Conservation (phyloP, 2,797 vertebrate species). For the Molossus alvarezi region DNA sequence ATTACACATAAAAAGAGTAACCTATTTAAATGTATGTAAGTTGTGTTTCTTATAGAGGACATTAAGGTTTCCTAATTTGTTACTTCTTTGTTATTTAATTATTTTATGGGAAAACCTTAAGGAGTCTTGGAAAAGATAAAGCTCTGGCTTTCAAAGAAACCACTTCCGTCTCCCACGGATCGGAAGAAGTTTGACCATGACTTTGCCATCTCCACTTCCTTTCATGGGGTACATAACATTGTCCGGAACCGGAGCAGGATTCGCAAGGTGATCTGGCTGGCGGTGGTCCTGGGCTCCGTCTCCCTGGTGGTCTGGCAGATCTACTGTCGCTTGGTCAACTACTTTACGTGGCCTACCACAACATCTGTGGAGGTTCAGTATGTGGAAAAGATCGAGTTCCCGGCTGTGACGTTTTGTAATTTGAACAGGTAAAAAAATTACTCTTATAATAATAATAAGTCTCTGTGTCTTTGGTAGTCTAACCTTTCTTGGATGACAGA, state of each 20-base stretch:
- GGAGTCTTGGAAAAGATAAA: conserved; percentile 87
- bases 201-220: conserved; percentile 90
- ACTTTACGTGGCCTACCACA: conserved; percentile 91
- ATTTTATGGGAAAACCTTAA: conserved; percentile 72
- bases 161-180: conserved; percentile 83
- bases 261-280: conserved; percentile 87
- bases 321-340: conserved; percentile 87
- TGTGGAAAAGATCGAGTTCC: conserved; percentile 89
- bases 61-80: background rate
- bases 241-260: conserved; percentile 82
- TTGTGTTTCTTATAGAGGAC: background rate
- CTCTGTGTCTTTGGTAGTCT: background rate
- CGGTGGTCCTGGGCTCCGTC: conserved; percentile 85
- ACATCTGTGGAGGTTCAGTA: conserved; percentile 90
- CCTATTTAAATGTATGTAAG: background rate
- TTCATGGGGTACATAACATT: conserved; percentile 90
- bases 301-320: conserved; percentile 87
- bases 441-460: background rate
- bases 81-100: background rate
- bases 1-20: background rate
- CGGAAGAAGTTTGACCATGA: conserved; percentile 86
- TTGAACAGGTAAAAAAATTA: conserved; percentile 90
- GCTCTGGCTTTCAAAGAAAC: conserved; percentile 85
- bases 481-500: background rate
- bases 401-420: conserved; percentile 91